These are phyloP conservation scores for Enoplosus armatus DNA, from an alignment of 2,797 vertebrate species.

Conservation along the genomic window DNA sequence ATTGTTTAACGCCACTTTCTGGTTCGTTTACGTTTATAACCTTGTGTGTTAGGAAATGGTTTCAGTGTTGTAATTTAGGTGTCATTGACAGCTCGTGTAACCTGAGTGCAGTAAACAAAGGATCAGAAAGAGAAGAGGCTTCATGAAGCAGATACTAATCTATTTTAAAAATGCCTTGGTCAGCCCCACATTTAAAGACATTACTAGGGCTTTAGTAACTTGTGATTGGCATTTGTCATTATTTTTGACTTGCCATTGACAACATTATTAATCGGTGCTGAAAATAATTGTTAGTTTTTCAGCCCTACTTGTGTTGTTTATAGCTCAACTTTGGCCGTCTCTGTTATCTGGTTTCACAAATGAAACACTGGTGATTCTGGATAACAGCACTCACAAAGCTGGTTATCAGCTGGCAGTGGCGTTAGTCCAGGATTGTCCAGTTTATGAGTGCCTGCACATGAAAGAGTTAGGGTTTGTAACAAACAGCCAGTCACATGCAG, in stretches of 20 bases:
- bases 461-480: neutral
- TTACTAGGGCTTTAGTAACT: neutral
- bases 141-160: neutral
- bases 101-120: neutral
- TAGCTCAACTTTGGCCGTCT: neutral
- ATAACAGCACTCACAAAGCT: slow-evolving; percentile 25
- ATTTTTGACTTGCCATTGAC: neutral
- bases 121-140: neutral
- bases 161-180: neutral
- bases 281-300: neutral
- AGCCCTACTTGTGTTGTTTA: slow-evolving; percentile 14
- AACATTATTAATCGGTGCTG: neutral
- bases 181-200: neutral
- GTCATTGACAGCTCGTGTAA: slow-evolving; percentile 5
- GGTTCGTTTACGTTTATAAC: slow-evolving; percentile 12
- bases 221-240: neutral
- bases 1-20: slow-evolving; percentile 14
- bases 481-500: slow-evolving; percentile 10
- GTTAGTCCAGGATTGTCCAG: slow-evolving; percentile 22
- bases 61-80: neutral
- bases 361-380: neutral
- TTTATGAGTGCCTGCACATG: slow-evolving; percentile 13
- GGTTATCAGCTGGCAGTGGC: slow-evolving; percentile 27
- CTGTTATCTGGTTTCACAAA: slow-evolving; percentile 37
- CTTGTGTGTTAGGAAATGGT: slow-evolving; percentile 3